These are phyloP conservation scores for Ceratina japonica DNA, from an alignment of 1,140 invertebrate species.

Conservation along the genomic window DNA sequence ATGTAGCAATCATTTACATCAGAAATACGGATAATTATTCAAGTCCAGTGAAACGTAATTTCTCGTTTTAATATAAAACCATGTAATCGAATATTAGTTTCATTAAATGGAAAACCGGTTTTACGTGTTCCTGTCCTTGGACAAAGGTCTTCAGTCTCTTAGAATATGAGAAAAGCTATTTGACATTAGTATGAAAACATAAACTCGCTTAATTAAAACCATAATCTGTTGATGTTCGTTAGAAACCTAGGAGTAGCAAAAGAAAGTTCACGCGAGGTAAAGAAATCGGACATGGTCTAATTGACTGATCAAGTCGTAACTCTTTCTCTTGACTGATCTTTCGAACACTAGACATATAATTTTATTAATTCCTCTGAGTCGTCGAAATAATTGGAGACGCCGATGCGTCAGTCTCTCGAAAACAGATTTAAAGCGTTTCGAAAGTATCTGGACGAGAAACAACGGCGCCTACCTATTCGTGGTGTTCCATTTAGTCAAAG, in stretches of 20 bases:
- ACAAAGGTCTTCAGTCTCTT: neutral
- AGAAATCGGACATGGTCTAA: slow-evolving; percentile 23
- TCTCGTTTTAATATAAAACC: neutral
- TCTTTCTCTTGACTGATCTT: neutral
- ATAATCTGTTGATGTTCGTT: no score
- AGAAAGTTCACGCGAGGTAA: slow-evolving; percentile 7
- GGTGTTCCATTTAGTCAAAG: neutral
- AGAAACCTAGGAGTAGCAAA: neutral
- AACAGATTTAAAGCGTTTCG: neutral
- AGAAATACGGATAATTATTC: no score
- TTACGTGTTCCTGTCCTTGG: slow-evolving; percentile 18
- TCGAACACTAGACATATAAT: no score
- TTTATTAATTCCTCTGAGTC: no score
- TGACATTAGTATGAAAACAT: neutral
- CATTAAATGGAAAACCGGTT: slow-evolving; percentile 19
- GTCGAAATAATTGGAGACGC: neutral
- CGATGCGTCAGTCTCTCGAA: no score
- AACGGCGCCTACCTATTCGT: neutral
- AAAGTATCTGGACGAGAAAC: neutral
- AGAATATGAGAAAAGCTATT: neutral
- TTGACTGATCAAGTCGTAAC: slow-evolving; percentile 1
- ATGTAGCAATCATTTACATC: no score
- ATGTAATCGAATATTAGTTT: neutral
- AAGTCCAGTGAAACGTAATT: no score
- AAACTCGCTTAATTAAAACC: no score